phyloP scores from a whole-genome alignment of 2,888 invertebrate genomes.

The Mesochorus sp. region DNA sequence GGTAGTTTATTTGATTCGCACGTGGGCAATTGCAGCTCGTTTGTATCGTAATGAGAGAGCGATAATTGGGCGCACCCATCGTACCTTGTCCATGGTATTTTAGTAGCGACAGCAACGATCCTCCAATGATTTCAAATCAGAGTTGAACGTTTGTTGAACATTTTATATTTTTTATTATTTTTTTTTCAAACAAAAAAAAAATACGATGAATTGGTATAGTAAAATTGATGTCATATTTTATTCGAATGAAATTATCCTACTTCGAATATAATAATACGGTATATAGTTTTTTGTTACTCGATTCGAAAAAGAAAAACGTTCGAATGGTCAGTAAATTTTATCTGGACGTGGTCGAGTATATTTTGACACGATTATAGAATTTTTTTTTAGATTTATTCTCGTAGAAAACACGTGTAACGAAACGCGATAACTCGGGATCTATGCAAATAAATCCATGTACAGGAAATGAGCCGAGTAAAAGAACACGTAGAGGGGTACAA shows the following conservation, averaged over 20 bases:
- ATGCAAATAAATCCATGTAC: slow-evolving; percentile 75
- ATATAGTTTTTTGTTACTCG: too few species aligned
- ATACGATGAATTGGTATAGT: too few species aligned
- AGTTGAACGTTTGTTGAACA: too few species aligned
- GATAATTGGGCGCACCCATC: slow-evolving; percentile 71
- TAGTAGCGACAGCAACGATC: neutral
- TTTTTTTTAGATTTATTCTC: slow-evolving; percentile 45
- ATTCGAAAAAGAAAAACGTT: too few species aligned
- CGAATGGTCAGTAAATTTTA: too few species aligned
- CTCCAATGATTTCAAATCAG: neutral
- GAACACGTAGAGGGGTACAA: slow-evolving; percentile 36
- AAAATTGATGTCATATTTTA: too few species aligned
- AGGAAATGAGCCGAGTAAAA: slow-evolving; percentile 73
- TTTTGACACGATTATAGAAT: too few species aligned
- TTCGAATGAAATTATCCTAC: too few species aligned
- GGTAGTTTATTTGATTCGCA: slow-evolving; percentile 70
- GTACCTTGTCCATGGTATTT: slow-evolving; percentile 4
- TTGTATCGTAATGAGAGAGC: slow-evolving; percentile 74
- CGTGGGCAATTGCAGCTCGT: slow-evolving; percentile 72
- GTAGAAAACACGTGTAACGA: slow-evolving; percentile 72
- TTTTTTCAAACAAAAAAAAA: too few species aligned
- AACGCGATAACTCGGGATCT: slow-evolving; percentile 73
- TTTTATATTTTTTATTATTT: too few species aligned
- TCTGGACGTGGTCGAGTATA: too few species aligned
- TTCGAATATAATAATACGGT: too few species aligned